Evolutionary conservation across 1,140 invertebrate genomes (phyloP).

Genomic region (Apis laboriosa): DNA sequence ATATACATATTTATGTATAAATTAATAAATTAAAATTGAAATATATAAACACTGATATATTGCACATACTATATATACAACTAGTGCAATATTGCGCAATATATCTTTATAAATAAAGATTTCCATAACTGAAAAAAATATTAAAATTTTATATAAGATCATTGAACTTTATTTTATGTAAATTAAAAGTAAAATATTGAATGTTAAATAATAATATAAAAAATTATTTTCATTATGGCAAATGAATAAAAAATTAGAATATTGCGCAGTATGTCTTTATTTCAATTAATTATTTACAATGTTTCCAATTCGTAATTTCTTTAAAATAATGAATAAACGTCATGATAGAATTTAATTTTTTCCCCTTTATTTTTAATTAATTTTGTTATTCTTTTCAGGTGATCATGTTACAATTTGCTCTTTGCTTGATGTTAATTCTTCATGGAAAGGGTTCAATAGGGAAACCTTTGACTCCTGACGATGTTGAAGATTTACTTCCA

Average conservation of each 20-base stretch:
- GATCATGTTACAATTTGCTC: not conserved
- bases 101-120: not conserved
- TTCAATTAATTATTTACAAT: not conserved
- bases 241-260: not conserved
- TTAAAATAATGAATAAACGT: not conserved
- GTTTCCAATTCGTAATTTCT: not conserved
- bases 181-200: not conserved
- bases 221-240: not conserved
- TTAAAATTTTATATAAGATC: not conserved
- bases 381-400: not conserved
- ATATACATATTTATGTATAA: too few relatives aligned
- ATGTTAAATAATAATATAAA: not conserved
- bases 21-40: not conserved
- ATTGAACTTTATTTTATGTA: not conserved
- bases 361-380: not conserved
- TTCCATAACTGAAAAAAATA: not conserved
- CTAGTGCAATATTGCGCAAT: not conserved
- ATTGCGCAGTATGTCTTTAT: not conserved
- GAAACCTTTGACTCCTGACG: conserved; percentile 46
- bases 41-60: not conserved
- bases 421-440: conserved; percentile 14
- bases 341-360: not conserved
- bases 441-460: not conserved
- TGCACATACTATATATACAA: not conserved
- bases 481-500: conserved; percentile 50